Percentiles rank a stretch among this genome's conserved stretches.
Conservation (phyloP, 2,888 invertebrate genomes). For the Synergus japonicus region DNA sequence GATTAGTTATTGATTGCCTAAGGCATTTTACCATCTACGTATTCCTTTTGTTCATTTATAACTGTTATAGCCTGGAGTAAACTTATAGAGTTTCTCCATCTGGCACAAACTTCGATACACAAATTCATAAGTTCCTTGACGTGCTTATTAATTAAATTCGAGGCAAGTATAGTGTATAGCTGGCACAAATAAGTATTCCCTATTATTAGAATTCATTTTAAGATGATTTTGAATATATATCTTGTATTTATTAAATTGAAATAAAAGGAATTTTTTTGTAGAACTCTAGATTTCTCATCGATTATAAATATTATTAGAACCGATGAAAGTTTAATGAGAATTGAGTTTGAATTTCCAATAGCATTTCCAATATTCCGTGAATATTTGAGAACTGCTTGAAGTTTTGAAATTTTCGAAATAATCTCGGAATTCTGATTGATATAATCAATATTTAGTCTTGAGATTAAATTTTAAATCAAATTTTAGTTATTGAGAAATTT, state of each 20-base stretch:
- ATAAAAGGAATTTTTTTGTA: neutral
- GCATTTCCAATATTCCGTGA: neutral
- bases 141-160: constrained; percentile 33
- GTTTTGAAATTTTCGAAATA: neutral
- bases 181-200: constrained; percentile 19
- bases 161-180: constrained; percentile 13
- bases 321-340: neutral
- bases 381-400: neutral
- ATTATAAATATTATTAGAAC: too few species aligned
- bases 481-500: neutral
- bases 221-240: neutral
- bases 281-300: neutral
- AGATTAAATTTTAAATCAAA: neutral
- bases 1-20: neutral
- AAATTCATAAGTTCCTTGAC: constrained; percentile 19
- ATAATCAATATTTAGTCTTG: neutral
- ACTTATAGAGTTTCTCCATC: constrained; percentile 18
- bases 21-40: neutral
- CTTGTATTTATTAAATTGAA: neutral
- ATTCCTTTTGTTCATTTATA: neutral
- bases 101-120: constrained; percentile 23
- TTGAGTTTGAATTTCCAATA: neutral
- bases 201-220: constrained; percentile 1
- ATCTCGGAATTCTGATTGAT: neutral
- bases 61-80: neutral